These are phyloP conservation scores for Drosophila limbata DNA, from an alignment of 2,888 invertebrate species.

Conservation along the genomic window DNA sequence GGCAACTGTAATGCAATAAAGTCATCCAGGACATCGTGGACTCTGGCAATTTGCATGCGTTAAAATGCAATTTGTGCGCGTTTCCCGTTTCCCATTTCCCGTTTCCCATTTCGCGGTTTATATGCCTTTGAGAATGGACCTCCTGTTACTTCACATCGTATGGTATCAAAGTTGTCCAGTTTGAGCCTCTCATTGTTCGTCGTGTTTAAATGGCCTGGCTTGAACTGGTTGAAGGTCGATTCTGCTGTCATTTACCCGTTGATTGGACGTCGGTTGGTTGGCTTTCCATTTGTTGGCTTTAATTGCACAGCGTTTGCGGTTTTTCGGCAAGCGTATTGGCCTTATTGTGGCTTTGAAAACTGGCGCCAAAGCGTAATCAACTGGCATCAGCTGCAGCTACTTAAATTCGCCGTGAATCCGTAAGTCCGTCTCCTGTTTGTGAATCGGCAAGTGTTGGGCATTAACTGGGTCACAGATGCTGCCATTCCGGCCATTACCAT, in stretches of 20 bases:
- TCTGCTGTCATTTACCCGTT: conserved; percentile 38
- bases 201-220: conserved; percentile 9
- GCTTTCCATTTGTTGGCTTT: conserved; percentile 66
- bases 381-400: conserved; percentile 43
- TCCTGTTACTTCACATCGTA: conserved; percentile 1
- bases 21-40: conserved; percentile 48
- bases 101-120: not conserved
- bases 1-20: conserved; percentile 75
- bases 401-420: conserved; percentile 34
- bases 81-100: conserved; percentile 55
- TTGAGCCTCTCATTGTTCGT: conserved; percentile 23
- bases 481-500: conserved; percentile 12
- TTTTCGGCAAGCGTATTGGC: conserved; percentile 60
- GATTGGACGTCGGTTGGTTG: conserved; percentile 58
- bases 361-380: conserved; percentile 55
- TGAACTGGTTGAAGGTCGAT: conserved; percentile 4
- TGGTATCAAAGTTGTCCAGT: conserved; percentile 4
- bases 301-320: conserved; percentile 58
- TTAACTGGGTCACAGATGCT: conserved; percentile 70
- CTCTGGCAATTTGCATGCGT: conserved; percentile 80
- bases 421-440: not conserved
- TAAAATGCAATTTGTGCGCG: conserved; percentile 80
- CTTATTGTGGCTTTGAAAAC: conserved; percentile 61
- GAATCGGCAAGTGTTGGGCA: not conserved
- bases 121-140: conserved; percentile 49